Evolutionary conservation across 2,113 vertebrate species (phyloP), one percentile per base, ranked within the genome.

Genomic region (Megaceryle maxima): DNA sequence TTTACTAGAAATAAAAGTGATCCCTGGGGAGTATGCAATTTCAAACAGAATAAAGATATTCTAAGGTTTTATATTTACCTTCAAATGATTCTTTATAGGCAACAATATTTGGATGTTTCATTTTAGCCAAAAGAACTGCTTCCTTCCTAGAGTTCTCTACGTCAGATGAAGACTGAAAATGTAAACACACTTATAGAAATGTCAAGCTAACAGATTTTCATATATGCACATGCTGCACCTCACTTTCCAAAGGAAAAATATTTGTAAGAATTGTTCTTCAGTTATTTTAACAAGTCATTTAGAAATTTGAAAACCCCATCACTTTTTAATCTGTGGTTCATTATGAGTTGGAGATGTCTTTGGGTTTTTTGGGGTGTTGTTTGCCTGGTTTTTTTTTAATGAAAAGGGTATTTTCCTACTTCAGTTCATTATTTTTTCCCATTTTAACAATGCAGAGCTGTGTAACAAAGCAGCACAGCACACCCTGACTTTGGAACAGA

Each of bases 41-140:
- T 69, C 9, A 87, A 62, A 81, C 19, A 62, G 33, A 91, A 87
- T 24, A 8, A 56, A 60, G 14, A 13, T 37, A 91, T 48, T 60
- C 53, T 7, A 70, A 74, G 16, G 28, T 86, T 62, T 77, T n/a
- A 18, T 35, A 83, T 59, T 87, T 98, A 99, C 99, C 98, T 98
- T 99, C 99, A 97, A 99, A 99, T 4, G 98, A 98, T 77, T 99
- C 99, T 93, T 95, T 97, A 96, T 99, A 99, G 64, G 98, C 97
- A 76, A 99, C 98, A 2, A 99, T 98, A 94, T 99, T 99, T 22
- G 98, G 98, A 90, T 99, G 99, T 43, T 98, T 99, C 99, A 99
- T 99, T 98, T 96, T 98, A 85, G 99, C 98, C 92, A 99, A 97
- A 55, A 99, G 97, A 94, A 99, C 50, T 19, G 99, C 99, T 98